A percentile compares a stretch with the other conserved stretches of the same genome.
phyloP scores from a whole-genome alignment of 2,113 vertebrate genomes.

The Mystacornis crossleyi region DNA sequence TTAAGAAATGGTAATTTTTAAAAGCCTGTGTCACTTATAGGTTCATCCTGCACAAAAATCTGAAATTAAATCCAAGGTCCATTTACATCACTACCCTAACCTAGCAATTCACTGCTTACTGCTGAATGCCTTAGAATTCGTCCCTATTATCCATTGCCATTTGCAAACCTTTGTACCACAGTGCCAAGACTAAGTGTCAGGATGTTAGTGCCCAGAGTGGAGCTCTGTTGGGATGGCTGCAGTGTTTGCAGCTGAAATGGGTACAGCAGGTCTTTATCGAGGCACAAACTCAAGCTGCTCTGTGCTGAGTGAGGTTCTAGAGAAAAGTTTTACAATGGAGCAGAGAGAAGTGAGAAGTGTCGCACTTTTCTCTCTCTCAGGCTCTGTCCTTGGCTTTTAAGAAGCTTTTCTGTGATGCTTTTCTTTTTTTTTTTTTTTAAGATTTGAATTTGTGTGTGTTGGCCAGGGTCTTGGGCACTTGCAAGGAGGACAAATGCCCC shows the following conservation, averaged over 20 bases:
- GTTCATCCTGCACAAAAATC: not conserved
- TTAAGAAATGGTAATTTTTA: not conserved
- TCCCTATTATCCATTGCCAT: not conserved
- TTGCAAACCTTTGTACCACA: not conserved
- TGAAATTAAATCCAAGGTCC: not conserved
- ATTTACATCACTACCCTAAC: not conserved
- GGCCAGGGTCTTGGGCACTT: fast-evolving
- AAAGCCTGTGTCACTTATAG: not conserved
- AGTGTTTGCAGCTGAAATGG: not conserved
- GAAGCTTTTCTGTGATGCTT: not conserved
- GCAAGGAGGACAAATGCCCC: not conserved
- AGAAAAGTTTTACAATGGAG: not conserved
- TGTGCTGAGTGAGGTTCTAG: not conserved
- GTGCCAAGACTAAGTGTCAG: not conserved
- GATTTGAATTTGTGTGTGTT: not conserved
- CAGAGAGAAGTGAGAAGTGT: not conserved
- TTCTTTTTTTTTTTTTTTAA: not conserved
- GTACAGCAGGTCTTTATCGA: not conserved
- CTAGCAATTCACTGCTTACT: not conserved
- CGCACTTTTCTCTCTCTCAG: not conserved
- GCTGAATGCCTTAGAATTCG: not conserved
- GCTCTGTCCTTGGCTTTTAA: not conserved
- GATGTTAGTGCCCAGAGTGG: not conserved
- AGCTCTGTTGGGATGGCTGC: not conserved
- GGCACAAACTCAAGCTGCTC: not conserved